A percentile compares a stretch with the other conserved stretches of the same genome.
Evolutionary conservation across 1,140 invertebrate genomes (phyloP).

Genomic region (Rhynchophorus ferrugineus): DNA sequence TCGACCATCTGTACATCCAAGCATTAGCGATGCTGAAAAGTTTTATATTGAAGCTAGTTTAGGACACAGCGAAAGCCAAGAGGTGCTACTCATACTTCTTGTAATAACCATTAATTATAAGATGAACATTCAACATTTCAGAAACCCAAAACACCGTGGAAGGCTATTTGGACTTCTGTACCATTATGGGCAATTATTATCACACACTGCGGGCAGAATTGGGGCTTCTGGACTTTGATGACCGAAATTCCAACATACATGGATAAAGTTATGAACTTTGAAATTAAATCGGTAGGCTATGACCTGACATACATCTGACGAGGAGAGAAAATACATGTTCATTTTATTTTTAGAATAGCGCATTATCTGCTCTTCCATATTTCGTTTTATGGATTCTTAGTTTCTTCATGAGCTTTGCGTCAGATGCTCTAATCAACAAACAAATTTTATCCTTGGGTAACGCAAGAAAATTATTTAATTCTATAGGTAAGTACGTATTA

Average conservation of each 20-base stretch:
- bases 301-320: not conserved
- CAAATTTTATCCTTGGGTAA: constrained; percentile 45
- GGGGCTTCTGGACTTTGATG: constrained; percentile 89
- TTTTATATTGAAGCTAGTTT: constrained; percentile 51
- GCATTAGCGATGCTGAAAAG: constrained; percentile 53
- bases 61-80: constrained; percentile 19
- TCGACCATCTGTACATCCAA: constrained; percentile 52
- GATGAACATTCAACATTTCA: constrained; percentile 7
- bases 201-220: constrained; percentile 80
- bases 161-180: constrained; percentile 61
- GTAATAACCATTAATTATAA: not conserved
- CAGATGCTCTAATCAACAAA: constrained; percentile 53
- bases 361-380: constrained; percentile 74
- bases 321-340: not conserved
- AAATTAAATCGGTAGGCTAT: constrained; percentile 54
- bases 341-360: constrained; percentile 56
- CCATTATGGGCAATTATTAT: constrained; percentile 79
- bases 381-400: constrained; percentile 61
- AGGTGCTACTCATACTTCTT: constrained; percentile 13
- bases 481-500: constrained; percentile 50
- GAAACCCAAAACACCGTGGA: constrained; percentile 59
- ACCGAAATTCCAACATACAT: constrained; percentile 89
- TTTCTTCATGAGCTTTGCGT: constrained; percentile 54
- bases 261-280: constrained; percentile 67
- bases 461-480: constrained; percentile 58